These are phyloP conservation scores for Zaprionus davidi DNA, from an alignment of 1,140 invertebrate genomes.

Conservation along the genomic window DNA sequence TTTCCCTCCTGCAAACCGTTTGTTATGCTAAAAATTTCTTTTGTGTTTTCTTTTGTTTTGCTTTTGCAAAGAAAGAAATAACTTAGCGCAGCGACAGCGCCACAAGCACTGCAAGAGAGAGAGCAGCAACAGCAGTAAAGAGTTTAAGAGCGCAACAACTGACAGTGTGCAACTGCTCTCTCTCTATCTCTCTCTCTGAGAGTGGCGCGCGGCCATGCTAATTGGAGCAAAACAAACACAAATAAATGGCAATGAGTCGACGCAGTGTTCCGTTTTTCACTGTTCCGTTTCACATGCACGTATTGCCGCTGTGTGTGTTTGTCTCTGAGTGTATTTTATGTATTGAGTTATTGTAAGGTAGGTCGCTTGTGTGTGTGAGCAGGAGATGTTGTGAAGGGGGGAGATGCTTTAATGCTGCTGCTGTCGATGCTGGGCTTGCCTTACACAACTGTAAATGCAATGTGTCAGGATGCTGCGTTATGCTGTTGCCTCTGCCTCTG, in stretches of 20 bases:
- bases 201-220: conserved; percentile 45
- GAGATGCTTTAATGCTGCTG: conserved; percentile 48
- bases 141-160: conserved; percentile 16
- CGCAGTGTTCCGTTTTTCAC: conserved; percentile 59
- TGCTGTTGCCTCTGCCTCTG: conserved; percentile 15
- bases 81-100: conserved; percentile 68
- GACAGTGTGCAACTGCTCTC: conserved; percentile 30
- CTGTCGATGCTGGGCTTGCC: conserved; percentile 24
- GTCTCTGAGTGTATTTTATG: not conserved
- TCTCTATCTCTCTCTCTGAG: too few species aligned
- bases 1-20: conserved; percentile 40
- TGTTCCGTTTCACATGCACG: conserved; percentile 43
- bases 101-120: conserved; percentile 45
- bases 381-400: not conserved
- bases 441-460: conserved; percentile 78
- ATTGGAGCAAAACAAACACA: conserved; percentile 82
- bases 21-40: conserved; percentile 28
- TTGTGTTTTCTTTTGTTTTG: conserved; percentile 24
- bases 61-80: conserved; percentile 63
- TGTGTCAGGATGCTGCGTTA: conserved; percentile 65
- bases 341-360: conserved; percentile 61
- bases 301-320: conserved; percentile 28
- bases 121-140: not conserved
- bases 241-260: conserved; percentile 77
- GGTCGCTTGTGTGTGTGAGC: conserved; percentile 46